phyloP scores from a whole-genome alignment of 2,797 vertebrate genomes.

The Toxotes lorentzi region DNA sequence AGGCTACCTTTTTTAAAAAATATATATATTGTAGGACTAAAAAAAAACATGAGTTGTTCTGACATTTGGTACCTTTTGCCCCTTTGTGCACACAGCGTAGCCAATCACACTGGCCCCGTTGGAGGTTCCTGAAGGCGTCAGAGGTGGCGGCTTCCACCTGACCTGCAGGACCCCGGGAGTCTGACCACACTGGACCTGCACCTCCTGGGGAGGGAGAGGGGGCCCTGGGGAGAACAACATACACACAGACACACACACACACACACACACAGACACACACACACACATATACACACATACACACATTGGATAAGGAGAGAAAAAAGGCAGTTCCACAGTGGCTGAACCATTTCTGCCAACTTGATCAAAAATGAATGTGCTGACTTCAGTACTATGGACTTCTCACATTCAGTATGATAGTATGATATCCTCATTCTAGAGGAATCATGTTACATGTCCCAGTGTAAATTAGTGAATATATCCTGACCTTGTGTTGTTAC shows the following conservation, averaged over 20 bases:
- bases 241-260: slow-evolving; percentile 54
- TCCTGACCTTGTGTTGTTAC: neutral
- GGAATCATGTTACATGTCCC: neutral
- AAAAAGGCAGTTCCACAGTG: slow-evolving; percentile 32
- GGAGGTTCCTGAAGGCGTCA: slow-evolving; percentile 92
- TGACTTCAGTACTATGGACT: slow-evolving; percentile 33
- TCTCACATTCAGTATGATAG: slow-evolving; percentile 29
- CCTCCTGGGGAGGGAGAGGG: slow-evolving; percentile 93
- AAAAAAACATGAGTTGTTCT: neutral
- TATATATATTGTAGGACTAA: slow-evolving; percentile 4
- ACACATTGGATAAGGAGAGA: slow-evolving; percentile 49
- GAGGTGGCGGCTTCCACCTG: slow-evolving; percentile 92
- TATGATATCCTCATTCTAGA: neutral
- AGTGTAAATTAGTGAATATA: neutral
- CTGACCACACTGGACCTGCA: slow-evolving; percentile 90
- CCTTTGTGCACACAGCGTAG: slow-evolving; percentile 94
- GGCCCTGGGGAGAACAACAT: slow-evolving; percentile 87
- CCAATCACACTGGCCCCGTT: slow-evolving; percentile 95
- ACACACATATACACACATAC: slow-evolving; percentile 58
- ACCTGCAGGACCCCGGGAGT: slow-evolving; percentile 89
- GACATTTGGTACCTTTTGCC: slow-evolving; percentile 90
- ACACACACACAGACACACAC: slow-evolving; percentile 60
- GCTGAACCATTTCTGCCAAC: slow-evolving; percentile 23
- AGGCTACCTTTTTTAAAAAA: neutral
- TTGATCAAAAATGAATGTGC: slow-evolving; percentile 42